Evolutionary conservation across 2,797 vertebrate genomes (phyloP), one percentile per base, ranked within the genome.

Genomic region (Sebastes steindachneri): DNA sequence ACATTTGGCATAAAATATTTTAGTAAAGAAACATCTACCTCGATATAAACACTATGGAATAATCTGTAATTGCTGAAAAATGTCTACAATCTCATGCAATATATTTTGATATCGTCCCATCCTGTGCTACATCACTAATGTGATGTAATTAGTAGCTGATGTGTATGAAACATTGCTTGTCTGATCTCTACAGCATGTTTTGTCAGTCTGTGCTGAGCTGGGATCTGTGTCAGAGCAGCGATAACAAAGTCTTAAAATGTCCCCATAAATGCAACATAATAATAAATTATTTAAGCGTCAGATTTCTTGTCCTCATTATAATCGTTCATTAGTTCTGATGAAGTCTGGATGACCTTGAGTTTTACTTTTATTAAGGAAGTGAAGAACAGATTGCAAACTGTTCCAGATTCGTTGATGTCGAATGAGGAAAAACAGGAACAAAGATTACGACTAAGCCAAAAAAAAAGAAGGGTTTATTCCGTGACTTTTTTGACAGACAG

Each of bases 201-300:
- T 25, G 45, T 57, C 53, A 48, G 62, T 17, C 23, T 51, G 63
- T 15, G 45, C 35, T 17, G 80, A 85, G 82, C 79, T n/a, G 23
- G 9, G 54, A 92, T 92, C 80, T 80, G 77, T 90, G 80, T 89
- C 87, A 88, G 35, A 71, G 55, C 48, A 35, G 53, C 4, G 64
- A 81, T 26, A 84, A 80, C 74, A 84, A 82, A 82, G 58, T 84
- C 75, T 88, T 65, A 41, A 60, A 87, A 68, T 82, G 78, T 86
- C 80, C 89, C 68, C 64, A 69, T 78, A 86, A 71, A 82, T 3
- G 63, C 71, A 83, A 83, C 28, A 80, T 2, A 15, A 75, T 33
- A 10, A 82, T 93, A 15, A 66, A 94, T 88, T 75, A 92, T 94
- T 89, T 12, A 92, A 62, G 58, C 28, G 37, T 69, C 68, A 26